Base-by-base conservation (phyloP, 2,888 invertebrate genomes). In the Troides aeacus region DNA sequence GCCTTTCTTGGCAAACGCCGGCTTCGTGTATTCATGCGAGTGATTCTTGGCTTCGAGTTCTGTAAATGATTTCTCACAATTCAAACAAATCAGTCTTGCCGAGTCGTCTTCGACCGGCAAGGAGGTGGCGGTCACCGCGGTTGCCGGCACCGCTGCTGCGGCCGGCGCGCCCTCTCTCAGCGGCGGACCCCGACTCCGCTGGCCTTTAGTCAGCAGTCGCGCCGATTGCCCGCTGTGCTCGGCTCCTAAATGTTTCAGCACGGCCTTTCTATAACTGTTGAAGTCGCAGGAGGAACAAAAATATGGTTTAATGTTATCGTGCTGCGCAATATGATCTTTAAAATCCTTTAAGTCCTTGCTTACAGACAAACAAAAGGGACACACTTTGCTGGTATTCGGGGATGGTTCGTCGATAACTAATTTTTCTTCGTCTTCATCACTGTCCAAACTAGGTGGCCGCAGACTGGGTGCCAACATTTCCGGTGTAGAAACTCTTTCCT, bases 301-400 rank as follows among this genome's bases (percentile, higher is more conserved):
- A 71, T 78, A 90, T 0, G 93, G 90, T 71, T 90, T 90, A 12
- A 92, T 74, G 6, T 84, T 81, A 84, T 89, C 93, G 77, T 94
- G 94, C 4, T 84, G 79, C 50, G 88, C 77, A 8, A 89, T 77
- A 75, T 94, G 94, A 60, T 84, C 81, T 21, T 80, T 82, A n/a
- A 92, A 65, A 18, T 79, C 76, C 21, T 76, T 75, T 7, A 69
- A 59, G 62, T 79, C 74, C 66, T 73, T 77, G 0, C 75, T 72
- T 0, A 64, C 68, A 70, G 77, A 84, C 0, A 75, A 72, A 75
- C 93, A 93, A 73, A 83, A 76, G 0, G 78, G 78, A 69, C 93
- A 93, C 7, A 75, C 12, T n/a, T 21, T 67, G 75, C 39, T 72
- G 64, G 70, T 75, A 0, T 53, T 68, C 15, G 73, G 72, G 2